Percentiles rank a stretch among this genome's conserved stretches.
Conservation (phyloP, 2,888 invertebrate genomes). For the Stenodema calcarata region DNA sequence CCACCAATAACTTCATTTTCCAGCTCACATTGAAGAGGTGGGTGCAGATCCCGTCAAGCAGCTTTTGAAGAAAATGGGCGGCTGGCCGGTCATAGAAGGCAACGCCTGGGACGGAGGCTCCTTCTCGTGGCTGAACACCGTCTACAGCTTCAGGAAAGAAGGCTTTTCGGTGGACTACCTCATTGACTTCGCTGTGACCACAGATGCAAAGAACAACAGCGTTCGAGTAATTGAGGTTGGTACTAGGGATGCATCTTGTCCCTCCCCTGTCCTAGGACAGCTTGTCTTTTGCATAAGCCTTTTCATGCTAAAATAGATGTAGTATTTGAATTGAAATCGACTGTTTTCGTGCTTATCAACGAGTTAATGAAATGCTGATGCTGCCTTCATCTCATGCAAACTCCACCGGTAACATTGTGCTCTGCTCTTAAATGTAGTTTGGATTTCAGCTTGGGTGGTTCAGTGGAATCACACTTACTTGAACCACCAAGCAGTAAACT, state of each 20-base stretch:
- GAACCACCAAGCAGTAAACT: too few relatives aligned
- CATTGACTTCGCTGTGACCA: constrained; percentile 86
- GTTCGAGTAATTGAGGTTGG: constrained; percentile 80
- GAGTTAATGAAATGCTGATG: too few relatives aligned
- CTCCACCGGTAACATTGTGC: too few relatives aligned
- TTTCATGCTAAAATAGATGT: too few relatives aligned
- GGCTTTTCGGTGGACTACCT: constrained; percentile 91
- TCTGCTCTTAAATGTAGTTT: too few relatives aligned
- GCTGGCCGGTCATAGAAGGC: constrained; percentile 91
- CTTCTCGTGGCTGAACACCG: constrained; percentile 83
- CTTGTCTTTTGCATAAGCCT: too few relatives aligned
- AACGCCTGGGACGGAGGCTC: constrained; percentile 72
- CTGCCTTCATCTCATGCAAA: too few relatives aligned
- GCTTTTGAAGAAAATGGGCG: constrained; percentile 80
- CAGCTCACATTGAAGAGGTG: constrained; percentile 80
- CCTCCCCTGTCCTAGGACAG: too few relatives aligned
- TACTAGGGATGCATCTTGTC: neutral
- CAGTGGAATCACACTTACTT: too few relatives aligned
- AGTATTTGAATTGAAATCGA: too few relatives aligned
- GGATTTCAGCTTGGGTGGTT: too few relatives aligned
- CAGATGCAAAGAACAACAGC: constrained; percentile 88
- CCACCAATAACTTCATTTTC: constrained; percentile 49
- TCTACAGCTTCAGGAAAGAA: constrained; percentile 78
- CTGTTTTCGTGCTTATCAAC: too few relatives aligned
- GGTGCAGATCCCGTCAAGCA: constrained; percentile 76